phyloP scores from a whole-genome alignment of 2,888 invertebrate genomes.

The Hyppa rectilinea region DNA sequence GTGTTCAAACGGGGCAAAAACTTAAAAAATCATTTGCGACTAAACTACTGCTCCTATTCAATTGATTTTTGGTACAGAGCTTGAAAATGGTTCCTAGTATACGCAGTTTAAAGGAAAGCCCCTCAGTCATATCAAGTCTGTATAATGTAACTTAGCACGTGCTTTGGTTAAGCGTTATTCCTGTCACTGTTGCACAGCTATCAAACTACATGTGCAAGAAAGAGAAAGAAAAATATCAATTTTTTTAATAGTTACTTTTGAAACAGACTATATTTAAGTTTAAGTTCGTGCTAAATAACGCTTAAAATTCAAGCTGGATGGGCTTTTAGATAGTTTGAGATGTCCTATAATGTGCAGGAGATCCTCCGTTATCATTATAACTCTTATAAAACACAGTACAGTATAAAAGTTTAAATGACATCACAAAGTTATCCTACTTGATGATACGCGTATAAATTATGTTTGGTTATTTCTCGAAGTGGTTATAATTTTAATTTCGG shows the following conservation, averaged over 20 bases:
- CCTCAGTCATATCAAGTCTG: no score
- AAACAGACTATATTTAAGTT: neutral
- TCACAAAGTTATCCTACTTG: neutral
- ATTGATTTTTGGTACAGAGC: no score
- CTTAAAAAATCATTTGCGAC: no score
- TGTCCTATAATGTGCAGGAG: constrained; percentile 30
- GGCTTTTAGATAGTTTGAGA: neutral
- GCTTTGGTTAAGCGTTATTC: neutral
- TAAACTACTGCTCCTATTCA: no score
- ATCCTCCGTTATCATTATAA: neutral
- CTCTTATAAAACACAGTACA: neutral
- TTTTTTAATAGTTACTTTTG: neutral
- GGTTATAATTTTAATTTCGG: neutral
- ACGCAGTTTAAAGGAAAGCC: no score
- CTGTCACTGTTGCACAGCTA: neutral
- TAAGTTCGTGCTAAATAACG: neutral
- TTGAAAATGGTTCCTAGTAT: no score
- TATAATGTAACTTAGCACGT: neutral
- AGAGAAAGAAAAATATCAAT: neutral
- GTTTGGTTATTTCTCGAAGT: neutral
- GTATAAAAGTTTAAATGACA: neutral
- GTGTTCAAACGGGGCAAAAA: no score
- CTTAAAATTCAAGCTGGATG: neutral
- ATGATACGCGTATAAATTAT: neutral
- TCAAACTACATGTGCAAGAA: neutral